Percentiles rank a stretch among this genome's conserved stretches.
Conservation (phyloP, 2,113 vertebrate species). For the Suricata suricatta region DNA sequence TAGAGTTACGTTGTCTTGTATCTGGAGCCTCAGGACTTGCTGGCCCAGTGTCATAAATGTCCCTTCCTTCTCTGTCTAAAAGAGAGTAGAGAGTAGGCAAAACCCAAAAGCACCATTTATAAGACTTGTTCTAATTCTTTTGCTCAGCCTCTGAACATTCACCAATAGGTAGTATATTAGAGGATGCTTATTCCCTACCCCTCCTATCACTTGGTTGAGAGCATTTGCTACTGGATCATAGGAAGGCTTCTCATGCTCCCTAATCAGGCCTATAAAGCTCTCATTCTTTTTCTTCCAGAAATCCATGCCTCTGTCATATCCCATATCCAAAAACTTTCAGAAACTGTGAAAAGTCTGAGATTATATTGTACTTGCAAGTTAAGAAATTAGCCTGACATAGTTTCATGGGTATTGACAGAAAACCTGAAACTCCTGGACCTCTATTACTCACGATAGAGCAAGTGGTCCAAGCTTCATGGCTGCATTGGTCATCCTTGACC, state of each 20-base stretch:
- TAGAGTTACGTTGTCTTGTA: no score
- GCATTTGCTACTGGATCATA: not conserved
- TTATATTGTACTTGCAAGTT: not conserved
- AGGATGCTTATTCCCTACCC: no score
- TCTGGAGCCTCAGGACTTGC: not conserved
- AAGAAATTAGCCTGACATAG: not conserved
- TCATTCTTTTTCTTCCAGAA: not conserved
- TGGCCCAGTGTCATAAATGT: not conserved
- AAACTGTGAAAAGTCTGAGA: not conserved
- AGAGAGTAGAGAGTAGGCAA: not conserved
- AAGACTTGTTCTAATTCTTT: not conserved
- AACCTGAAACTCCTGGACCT: not conserved
- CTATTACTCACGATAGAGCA: not conserved
- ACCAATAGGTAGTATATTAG: not conserved
- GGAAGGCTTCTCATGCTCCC: not conserved
- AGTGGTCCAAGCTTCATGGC: not conserved
- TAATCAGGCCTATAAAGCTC: not conserved
- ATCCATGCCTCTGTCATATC: not conserved
- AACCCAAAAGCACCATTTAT: not conserved
- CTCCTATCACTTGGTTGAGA: not conserved
- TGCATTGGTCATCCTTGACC: not conserved
- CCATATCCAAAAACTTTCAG: not conserved
- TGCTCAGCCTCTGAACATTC: not conserved
- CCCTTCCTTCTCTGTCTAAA: not conserved
- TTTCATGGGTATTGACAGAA: not conserved